phyloP scores from a whole-genome alignment of 2,113 vertebrate genomes.

The Panthera uncia region DNA sequence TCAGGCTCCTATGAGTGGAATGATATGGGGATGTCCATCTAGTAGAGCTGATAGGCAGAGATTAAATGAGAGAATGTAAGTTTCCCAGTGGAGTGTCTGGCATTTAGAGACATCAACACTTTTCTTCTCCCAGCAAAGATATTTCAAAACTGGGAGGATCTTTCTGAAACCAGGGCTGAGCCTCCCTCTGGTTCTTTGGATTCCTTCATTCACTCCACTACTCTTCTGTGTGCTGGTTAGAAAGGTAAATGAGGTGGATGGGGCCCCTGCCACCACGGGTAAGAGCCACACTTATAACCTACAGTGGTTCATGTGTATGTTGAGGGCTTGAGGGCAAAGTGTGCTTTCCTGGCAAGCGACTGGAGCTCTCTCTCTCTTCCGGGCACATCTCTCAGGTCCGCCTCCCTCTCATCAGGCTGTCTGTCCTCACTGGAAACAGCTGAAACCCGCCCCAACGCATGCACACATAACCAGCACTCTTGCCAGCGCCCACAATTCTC shows the following conservation, averaged over 20 bases:
- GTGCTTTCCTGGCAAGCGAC: constrained; percentile 30
- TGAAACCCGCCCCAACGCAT: constrained; percentile 69
- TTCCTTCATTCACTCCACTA: not conserved
- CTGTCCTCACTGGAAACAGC: constrained; percentile 53
- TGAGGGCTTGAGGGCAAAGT: not conserved
- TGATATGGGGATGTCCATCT: not conserved
- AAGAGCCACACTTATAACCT: too few species aligned
- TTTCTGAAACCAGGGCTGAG: not conserved
- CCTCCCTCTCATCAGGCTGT: constrained; percentile 30
- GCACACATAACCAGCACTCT: constrained; percentile 69
- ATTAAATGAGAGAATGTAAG: not conserved
- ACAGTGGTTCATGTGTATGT: accelerated
- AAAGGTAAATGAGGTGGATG: too few species aligned
- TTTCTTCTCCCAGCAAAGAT: not conserved
- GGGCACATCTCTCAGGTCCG: constrained; percentile 27
- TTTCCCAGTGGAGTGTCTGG: not conserved
- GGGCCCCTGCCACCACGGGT: not conserved
- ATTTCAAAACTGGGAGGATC: not conserved
- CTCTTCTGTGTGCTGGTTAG: not conserved
- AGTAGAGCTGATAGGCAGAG: not conserved
- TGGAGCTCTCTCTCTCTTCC: constrained; percentile 43
- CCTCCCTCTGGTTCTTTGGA: not conserved
- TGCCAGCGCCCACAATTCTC: constrained; percentile 58
- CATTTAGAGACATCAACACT: accelerated
- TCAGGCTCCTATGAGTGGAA: not conserved